phyloP scores from a whole-genome alignment of 1,140 invertebrate species.

The Microplitis mediator region DNA sequence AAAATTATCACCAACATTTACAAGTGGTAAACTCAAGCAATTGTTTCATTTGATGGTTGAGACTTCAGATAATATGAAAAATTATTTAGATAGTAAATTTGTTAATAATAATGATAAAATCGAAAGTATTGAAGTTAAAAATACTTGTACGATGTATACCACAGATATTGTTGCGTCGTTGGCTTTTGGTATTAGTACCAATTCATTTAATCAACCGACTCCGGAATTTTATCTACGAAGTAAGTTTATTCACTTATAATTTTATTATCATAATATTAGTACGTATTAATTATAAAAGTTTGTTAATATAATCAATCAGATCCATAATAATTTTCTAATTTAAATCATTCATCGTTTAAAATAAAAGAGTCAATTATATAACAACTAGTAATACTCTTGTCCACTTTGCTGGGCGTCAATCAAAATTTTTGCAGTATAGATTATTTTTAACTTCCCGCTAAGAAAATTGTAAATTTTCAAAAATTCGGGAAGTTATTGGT shows the following conservation, averaged over 20 bases:
- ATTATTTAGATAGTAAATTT: conserved; percentile 35
- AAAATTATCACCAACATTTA: conserved; percentile 59
- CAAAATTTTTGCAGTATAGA: too few relatives aligned
- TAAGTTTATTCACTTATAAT: conserved; percentile 31
- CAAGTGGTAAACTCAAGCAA: conserved; percentile 55
- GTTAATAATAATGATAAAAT: conserved; percentile 6
- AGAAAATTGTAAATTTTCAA: too few relatives aligned
- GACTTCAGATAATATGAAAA: conserved; percentile 43
- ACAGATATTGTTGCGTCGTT: conserved; percentile 65
- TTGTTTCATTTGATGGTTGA: conserved; percentile 62
- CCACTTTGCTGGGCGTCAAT: too few relatives aligned
- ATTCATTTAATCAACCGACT: conserved; percentile 54
- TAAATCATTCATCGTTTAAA: too few relatives aligned
- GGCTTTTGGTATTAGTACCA: conserved; percentile 62
- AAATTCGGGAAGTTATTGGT: too few relatives aligned
- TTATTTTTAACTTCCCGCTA: too few relatives aligned
- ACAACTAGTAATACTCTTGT: too few relatives aligned
- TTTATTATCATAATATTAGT: too few relatives aligned
- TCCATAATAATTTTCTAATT: too few relatives aligned
- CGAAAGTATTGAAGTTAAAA: conserved; percentile 50
- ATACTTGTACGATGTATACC: conserved; percentile 59
- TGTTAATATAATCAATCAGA: too few relatives aligned
- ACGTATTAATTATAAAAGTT: too few relatives aligned
- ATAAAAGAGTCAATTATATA: too few relatives aligned
- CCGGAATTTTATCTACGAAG: conserved; percentile 51